phyloP scores from a whole-genome alignment of 2,888 invertebrate genomes.

The Ornithoptera alexandrae region DNA sequence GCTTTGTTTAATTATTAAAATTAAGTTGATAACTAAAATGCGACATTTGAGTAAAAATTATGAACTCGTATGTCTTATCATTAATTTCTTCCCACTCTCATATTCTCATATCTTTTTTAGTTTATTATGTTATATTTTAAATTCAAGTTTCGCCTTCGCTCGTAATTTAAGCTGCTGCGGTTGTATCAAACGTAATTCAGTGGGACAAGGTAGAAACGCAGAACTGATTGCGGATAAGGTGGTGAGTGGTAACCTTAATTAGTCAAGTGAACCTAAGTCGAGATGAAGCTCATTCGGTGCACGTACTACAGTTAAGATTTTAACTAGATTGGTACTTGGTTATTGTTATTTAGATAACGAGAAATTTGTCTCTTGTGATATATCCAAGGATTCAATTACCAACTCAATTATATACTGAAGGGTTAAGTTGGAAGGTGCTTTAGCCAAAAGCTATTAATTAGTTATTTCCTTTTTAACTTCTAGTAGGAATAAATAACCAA shows the following conservation, averaged over 20 bases:
- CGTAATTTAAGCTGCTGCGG: slow-evolving; percentile 12
- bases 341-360: neutral
- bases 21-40: too few relatives aligned
- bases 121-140: neutral
- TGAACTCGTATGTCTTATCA: too few relatives aligned
- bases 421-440: too few relatives aligned
- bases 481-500: too few relatives aligned
- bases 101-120: too few relatives aligned
- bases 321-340: slow-evolving; percentile 1
- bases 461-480: too few relatives aligned
- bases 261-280: slow-evolving; percentile 38
- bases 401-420: neutral
- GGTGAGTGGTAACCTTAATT: slow-evolving; percentile 45
- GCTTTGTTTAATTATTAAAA: too few relatives aligned
- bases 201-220: slow-evolving; percentile 44
- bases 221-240: slow-evolving; percentile 48
- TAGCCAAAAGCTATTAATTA: too few relatives aligned
- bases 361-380: neutral
- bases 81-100: too few relatives aligned
- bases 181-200: slow-evolving; percentile 32
- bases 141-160: slow-evolving; percentile 15
- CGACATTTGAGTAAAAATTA: too few relatives aligned
- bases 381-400: neutral
- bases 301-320: slow-evolving; percentile 12
- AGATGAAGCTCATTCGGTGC: slow-evolving; percentile 26